Percentiles rank a stretch among this genome's conserved stretches.
Conservation (phyloP, 1,140 invertebrate genomes). For the Drosophila athabasca region DNA sequence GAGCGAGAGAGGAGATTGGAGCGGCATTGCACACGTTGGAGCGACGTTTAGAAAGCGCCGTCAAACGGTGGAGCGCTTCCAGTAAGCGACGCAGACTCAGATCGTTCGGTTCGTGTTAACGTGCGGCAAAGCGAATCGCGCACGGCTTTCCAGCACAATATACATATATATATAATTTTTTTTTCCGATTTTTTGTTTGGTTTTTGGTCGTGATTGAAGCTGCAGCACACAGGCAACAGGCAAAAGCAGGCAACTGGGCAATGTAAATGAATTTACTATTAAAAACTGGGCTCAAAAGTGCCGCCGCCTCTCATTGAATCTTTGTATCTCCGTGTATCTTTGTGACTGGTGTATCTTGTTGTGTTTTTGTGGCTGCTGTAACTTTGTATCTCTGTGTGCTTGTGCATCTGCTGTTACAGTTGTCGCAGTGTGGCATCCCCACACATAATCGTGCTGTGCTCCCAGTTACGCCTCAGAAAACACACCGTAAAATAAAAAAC, state of each 20-base stretch:
- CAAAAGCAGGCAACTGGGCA: constrained; percentile 9
- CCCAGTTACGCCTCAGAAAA: constrained; percentile 72
- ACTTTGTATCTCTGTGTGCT: constrained; percentile 4
- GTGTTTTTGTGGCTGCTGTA: constrained; percentile 5
- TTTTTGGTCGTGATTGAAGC: background rate
- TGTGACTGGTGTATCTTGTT: background rate
- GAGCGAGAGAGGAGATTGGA: background rate
- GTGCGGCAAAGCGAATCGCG: background rate
- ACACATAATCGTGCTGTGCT: constrained; percentile 64
- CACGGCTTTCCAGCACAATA: no score
- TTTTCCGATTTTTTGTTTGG: background rate
- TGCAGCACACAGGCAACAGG: constrained; percentile 10
- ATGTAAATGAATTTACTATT: constrained; percentile 8
- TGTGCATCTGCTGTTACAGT: constrained; percentile 41
- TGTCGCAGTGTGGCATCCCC: constrained; percentile 22
- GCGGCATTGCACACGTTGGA: background rate
- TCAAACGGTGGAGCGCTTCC: constrained; percentile 40
- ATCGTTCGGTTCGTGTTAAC: constrained; percentile 47
- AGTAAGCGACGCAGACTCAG: constrained; percentile 74
- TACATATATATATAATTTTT: background rate
- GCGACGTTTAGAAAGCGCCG: constrained; percentile 5
- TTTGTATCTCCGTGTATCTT: constrained; percentile 2
- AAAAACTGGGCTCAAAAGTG: no score
- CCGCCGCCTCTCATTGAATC: no score
- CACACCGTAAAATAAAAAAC: constrained; percentile 21